These are phyloP conservation scores for Melanotaenia maccullochi DNA, from an alignment of 2,797 vertebrate species.

Conservation along the genomic window DNA sequence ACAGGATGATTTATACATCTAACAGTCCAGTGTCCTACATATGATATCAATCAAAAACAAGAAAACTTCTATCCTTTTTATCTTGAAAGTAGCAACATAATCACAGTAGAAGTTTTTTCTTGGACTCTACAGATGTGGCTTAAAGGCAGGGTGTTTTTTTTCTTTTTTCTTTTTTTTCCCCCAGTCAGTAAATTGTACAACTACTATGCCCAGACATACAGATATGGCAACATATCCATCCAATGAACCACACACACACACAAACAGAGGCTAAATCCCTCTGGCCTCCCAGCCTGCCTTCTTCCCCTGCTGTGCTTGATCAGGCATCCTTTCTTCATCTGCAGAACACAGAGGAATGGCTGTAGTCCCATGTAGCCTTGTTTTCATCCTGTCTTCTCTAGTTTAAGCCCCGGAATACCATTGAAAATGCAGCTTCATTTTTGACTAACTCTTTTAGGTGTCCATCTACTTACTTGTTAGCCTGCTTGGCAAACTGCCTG, in stretches of 20 bases:
- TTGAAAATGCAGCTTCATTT: conserved; percentile 54
- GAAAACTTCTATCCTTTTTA: conserved; percentile 44
- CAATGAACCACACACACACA: conserved; percentile 24
- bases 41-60: conserved; percentile 31
- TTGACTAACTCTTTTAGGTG: conserved; percentile 74
- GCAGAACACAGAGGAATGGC: conserved; percentile 73
- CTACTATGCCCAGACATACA: conserved; percentile 43
- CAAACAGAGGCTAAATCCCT: conserved; percentile 62
- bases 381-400: conserved; percentile 69
- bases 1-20: conserved; percentile 17
- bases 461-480: conserved; percentile 69
- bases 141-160: conserved; percentile 39
- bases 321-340: conserved; percentile 76
- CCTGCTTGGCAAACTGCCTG: conserved; percentile 50
- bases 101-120: conserved; percentile 57
- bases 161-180: conserved; percentile 11
- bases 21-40: conserved; percentile 15
- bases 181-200: conserved; percentile 40
- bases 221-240: conserved; percentile 25
- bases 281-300: conserved; percentile 64
- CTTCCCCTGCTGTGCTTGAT: conserved; percentile 75
- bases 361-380: conserved; percentile 65
- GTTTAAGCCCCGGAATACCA: conserved; percentile 65
- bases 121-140: conserved; percentile 55
- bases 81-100: conserved; percentile 41